These are phyloP conservation scores for Pampusana beccarii DNA, from an alignment of 2,113 vertebrate genomes.

Conservation along the genomic window DNA sequence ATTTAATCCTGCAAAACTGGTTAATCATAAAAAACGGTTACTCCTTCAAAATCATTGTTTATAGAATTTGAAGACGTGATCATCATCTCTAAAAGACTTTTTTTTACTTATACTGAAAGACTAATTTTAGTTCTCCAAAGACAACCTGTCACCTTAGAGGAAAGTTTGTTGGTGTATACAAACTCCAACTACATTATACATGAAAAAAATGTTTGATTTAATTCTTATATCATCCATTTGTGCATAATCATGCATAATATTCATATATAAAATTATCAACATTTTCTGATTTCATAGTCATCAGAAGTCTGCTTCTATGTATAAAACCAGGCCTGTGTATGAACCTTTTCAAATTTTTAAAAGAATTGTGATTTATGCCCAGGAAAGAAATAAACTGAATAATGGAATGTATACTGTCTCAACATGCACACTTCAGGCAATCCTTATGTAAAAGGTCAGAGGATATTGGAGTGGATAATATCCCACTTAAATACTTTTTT, in stretches of 20 bases:
- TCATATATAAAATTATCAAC: neutral
- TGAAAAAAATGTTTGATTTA: neutral
- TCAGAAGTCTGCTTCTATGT: neutral
- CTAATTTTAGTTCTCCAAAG: neutral
- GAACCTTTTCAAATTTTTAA: neutral
- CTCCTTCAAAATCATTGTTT: neutral
- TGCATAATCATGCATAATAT: neutral
- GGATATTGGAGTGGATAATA: neutral
- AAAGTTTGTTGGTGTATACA: neutral
- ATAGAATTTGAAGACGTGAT: neutral
- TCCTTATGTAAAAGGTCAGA: neutral
- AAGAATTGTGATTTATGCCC: neutral
- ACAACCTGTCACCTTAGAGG: neutral
- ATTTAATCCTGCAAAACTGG: neutral
- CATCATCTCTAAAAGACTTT: neutral
- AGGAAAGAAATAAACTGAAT: neutral
- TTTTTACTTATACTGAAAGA: neutral
- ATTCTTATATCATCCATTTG: neutral
- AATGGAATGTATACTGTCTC: neutral
- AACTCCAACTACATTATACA: neutral
- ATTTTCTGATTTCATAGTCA: neutral
- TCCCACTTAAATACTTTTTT: accelerated
- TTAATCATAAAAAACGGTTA: too few species aligned
- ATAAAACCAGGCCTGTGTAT: neutral
- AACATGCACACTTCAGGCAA: neutral